phyloP scores from a whole-genome alignment of 2,888 invertebrate genomes.

The Oscheius sp. region DNA sequence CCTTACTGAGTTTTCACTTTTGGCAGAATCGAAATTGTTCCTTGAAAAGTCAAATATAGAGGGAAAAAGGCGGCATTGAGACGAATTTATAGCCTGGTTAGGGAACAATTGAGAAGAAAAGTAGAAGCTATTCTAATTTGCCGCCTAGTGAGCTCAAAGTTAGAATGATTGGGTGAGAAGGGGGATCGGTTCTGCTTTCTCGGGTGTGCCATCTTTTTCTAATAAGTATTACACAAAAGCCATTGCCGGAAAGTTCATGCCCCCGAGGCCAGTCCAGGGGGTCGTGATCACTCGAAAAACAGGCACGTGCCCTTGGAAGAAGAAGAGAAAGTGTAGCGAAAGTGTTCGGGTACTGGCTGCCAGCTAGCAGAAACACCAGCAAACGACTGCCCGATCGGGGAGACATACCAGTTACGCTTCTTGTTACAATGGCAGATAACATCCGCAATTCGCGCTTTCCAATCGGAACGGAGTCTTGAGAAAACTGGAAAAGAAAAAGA shows the following conservation, averaged over 20 bases:
- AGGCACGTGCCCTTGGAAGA: constrained; percentile 8
- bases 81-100: background rate
- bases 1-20: background rate
- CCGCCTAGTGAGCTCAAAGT: background rate
- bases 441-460: constrained; percentile 9
- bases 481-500: background rate
- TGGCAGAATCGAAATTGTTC: background rate
- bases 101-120: background rate
- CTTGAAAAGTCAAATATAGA: background rate
- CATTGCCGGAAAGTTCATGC: constrained; percentile 2
- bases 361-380: constrained; percentile 3
- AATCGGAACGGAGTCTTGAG: constrained; percentile 3
- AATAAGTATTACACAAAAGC: constrained; percentile 9
- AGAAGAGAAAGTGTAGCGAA: constrained; percentile 28
- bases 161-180: background rate
- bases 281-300: constrained; percentile 5
- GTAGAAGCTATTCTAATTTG: background rate
- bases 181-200: constrained; percentile 17
- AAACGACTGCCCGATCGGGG: background rate
- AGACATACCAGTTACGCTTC: constrained; percentile 30
- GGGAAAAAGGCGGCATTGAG: background rate
- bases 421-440: constrained; percentile 30
- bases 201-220: constrained; percentile 9
- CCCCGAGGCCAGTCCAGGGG: too few species aligned
- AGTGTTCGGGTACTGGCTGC: constrained; percentile 33